Evolutionary conservation across 2,888 invertebrate species (phyloP), one percentile per base, ranked within the genome.

Genomic region (Mechanitis messenoides): DNA sequence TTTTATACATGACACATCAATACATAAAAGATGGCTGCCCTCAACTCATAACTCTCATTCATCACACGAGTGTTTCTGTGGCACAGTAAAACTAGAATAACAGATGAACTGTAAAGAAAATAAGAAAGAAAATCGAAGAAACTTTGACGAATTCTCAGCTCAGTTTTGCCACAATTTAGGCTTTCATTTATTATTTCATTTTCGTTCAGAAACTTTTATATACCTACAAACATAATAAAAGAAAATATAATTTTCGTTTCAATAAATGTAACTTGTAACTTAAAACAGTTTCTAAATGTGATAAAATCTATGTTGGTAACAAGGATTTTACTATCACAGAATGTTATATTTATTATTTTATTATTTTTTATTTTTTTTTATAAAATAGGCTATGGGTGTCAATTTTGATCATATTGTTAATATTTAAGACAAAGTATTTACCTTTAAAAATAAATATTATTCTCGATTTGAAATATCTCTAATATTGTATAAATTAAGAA

Each of bases 1-100:
- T 42, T 42, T 42, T 7, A 42, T 9, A 11, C 0, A 31, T 31
- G 31, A 7, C 31, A 31, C 31, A 50, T 11, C n/a, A 31, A 31
- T 50, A 31, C 28, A 50, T 50, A 31, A 50, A 50, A 50, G 50
- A 50, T 50, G 42, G 42, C 42, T 35, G 35, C 35, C 35, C 58
- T 59, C 56, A 56, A 47, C 53, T 61, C 66, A 61, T 62, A 61
- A 62, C 60, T 55, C 61, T 61, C 67, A 68, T 69, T 68, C 63
- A 68, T 68, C 67, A 69, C 64, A 63, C 61, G 62, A 59, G 66
- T 61, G 61, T 59, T 62, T 62, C 66, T 68, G 66, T 70, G 70
- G 70, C 70, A 70, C 65, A 70, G 20, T 59, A 64, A 71, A 71
- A 64, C 64, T 64, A 58, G 53, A 56, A 64, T 55, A 65, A 57